A percentile compares a stretch with the other conserved stretches of the same genome.
These are phyloP conservation scores for Channa argus DNA, from an alignment of 2,113 vertebrate species.

Conservation along the genomic window DNA sequence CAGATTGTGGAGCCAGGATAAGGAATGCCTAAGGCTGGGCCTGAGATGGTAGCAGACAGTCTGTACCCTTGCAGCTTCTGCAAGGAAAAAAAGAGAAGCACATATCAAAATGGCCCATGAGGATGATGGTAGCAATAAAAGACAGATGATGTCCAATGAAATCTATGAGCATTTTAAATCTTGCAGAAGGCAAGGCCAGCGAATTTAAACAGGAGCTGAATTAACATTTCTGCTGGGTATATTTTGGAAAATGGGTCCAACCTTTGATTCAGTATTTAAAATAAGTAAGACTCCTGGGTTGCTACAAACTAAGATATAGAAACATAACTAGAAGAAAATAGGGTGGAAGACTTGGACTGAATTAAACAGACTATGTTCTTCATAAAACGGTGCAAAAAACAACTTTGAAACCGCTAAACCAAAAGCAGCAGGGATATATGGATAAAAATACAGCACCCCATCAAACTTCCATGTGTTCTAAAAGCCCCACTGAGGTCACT, in stretches of 20 bases:
- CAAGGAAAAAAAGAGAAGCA: neutral
- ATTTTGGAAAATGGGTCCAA: constrained; percentile 25
- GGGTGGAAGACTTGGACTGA: constrained; percentile 4
- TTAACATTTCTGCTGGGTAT: constrained; percentile 43
- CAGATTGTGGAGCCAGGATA: constrained; percentile 35
- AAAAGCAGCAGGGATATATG: constrained; percentile 17
- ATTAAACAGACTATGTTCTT: constrained; percentile 28
- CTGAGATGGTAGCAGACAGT: constrained; percentile 13
- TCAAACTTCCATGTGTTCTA: constrained; percentile 52
- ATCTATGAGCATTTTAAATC: constrained; percentile 40
- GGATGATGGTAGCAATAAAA: constrained; percentile 33
- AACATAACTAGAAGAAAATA: constrained; percentile 29
- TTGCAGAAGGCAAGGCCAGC: constrained; percentile 12
- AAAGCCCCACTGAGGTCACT: constrained; percentile 61
- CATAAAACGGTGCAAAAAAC: constrained; percentile 24
- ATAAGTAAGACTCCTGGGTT: constrained; percentile 18
- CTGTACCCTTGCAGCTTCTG: constrained; percentile 17
- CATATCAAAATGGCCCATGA: constrained; percentile 40
- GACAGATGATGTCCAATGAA: constrained; percentile 30
- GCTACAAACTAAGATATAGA: constrained; percentile 20
- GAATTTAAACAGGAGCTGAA: constrained; percentile 28
- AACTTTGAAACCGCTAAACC: constrained; percentile 46
- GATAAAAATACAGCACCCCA: constrained; percentile 49
- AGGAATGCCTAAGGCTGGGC: constrained; percentile 49
- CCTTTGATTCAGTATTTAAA: constrained; percentile 20